Evolutionary conservation across 1,140 invertebrate species (phyloP), one percentile per base, ranked within the genome.

Genomic region (Rhizoglyphus robini): DNA sequence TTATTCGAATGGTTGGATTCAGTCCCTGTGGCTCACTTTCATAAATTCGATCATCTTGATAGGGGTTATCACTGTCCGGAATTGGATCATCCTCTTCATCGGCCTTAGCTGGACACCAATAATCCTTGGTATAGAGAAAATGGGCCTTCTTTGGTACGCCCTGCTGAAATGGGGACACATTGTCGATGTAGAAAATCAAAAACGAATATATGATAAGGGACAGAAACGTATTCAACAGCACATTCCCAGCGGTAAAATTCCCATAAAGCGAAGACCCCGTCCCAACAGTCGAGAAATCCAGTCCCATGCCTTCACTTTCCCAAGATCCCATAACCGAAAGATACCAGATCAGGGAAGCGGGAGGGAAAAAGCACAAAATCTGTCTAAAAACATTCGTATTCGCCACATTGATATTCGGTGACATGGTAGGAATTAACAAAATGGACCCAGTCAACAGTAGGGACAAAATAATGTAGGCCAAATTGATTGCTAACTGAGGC

Each of bases 61-160:
- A 66, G 61, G 20, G 61, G 60, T 67, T 5, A 20, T 46, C 32
- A 60, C 30, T 13, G 49, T 65, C 8, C 41, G 4, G 13, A 23
- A 32, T 51, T 18, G 27, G 11, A n/a, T 30, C 38, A 36, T 25
- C 34, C 0, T 32, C 20, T 20, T 46, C 36, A 25, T 47, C 25
- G 2, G 64, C 66, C 29, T 67, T 68, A 25, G 54, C 65, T 41
- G 29, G 34, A 31, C 32, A 74, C 83, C 83, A 85, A 70, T 83
- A 84, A 29, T 69, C 65, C 47, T 69, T 69, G 23, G 69, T 72
- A 36, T 79, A 65, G 1, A 75, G 73, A 70, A 80, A 81, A 68
- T 80, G 79, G 74, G 75, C 79, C 4, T 77, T 78, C 68, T 76
- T 73, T 4, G 81, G 75, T 8, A 82, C 74, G 41, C 81, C 81